These are phyloP conservation scores for Oppia nitens DNA, from an alignment of 1,140 invertebrate species.

Conservation along the genomic window DNA sequence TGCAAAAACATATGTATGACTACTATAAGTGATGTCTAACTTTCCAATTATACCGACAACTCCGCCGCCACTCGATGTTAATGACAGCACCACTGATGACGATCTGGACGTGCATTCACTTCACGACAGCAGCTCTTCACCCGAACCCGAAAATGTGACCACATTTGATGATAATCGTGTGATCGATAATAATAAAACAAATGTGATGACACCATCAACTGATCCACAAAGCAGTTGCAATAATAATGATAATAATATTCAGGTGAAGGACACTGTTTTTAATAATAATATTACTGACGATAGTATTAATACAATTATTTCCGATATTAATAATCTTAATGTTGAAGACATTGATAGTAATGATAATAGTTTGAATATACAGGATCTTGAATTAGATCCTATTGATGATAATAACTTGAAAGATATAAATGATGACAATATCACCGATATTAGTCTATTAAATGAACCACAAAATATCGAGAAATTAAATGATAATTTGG, in stretches of 20 bases:
- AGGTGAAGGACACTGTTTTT: neutral
- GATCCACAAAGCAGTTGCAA: too few relatives aligned
- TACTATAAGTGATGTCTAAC: too few relatives aligned
- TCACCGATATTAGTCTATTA: too few relatives aligned
- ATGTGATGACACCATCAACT: too few relatives aligned
- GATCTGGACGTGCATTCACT: neutral
- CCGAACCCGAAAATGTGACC: neutral
- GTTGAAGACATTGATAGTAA: neutral
- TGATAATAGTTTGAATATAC: too few relatives aligned
- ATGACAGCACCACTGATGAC: neutral
- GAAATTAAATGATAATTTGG: too few relatives aligned
- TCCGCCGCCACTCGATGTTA: neutral
- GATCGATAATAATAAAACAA: neutral
- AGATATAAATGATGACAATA: neutral
- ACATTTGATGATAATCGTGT: neutral
- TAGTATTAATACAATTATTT: neutral
- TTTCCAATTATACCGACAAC: neutral
- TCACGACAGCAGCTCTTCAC: too few relatives aligned
- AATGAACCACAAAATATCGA: too few relatives aligned
- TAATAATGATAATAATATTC: neutral
- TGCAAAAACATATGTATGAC: too few relatives aligned
- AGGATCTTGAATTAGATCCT: too few relatives aligned
- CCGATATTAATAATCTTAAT: neutral
- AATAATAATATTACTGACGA: neutral
- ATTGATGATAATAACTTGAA: neutral